Percentiles rank a stretch among this genome's conserved stretches.
Evolutionary conservation across 2,113 vertebrate genomes (phyloP).

Genomic region (Limnothrissa miodon): DNA sequence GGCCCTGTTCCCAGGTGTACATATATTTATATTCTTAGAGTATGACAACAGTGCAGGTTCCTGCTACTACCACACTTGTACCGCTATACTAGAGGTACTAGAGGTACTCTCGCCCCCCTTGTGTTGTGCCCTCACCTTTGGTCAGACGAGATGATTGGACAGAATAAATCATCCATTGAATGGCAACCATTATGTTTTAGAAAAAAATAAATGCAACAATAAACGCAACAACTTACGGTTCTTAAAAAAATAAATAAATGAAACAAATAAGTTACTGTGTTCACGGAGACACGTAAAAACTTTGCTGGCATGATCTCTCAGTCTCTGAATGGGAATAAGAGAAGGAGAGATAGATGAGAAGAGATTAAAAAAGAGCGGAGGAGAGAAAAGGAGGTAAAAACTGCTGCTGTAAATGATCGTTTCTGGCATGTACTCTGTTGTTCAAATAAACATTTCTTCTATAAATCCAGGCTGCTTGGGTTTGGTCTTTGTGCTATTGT

Average conservation of each 20-base stretch:
- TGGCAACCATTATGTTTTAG: conserved; percentile 5
- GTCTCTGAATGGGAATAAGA: conserved; percentile 2
- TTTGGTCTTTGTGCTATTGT: background rate
- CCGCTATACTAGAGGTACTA: conserved; percentile 29
- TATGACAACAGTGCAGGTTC: conserved; percentile 69
- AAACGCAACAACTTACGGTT: conserved; percentile 25
- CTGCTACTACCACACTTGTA: conserved; percentile 32
- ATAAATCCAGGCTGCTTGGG: conserved; percentile 70
- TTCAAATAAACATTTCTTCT: conserved; percentile 97
- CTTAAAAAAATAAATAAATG: conserved; percentile 54
- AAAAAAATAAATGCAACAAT: conserved; percentile 31
- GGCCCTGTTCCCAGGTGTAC: conserved; percentile 78
- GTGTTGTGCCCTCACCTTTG: conserved; percentile 24
- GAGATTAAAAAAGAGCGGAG: conserved; percentile 51
- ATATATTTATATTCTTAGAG: conserved; percentile 76
- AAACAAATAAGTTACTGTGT: conserved; percentile 8
- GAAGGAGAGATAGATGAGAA: conserved; percentile 36
- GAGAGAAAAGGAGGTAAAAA: conserved; percentile 64
- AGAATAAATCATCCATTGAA: background rate
- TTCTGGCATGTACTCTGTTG: conserved; percentile 93
- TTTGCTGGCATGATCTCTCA: conserved; percentile 46
- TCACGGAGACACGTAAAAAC: background rate
- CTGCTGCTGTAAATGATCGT: conserved; percentile 91
- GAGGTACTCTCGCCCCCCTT: conserved; percentile 62
- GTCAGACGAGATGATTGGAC: background rate